Evolutionary conservation across 1,140 invertebrate species (phyloP).

Genomic region (Drosophila lowei): DNA sequence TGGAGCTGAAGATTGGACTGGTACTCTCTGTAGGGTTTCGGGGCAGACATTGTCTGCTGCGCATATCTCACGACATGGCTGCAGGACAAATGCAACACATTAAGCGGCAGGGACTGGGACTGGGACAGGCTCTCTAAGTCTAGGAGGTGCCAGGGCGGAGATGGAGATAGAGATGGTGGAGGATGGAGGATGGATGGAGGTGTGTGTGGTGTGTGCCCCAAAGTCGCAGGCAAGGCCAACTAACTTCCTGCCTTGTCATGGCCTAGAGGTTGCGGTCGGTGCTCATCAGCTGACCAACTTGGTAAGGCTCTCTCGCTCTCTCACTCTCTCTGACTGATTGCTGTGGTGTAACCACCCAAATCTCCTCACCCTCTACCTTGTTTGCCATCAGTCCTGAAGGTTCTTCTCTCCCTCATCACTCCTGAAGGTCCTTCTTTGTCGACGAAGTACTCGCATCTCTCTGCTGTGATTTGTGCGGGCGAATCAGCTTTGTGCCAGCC

Average conservation of each 20-base stretch:
- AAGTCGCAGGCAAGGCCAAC: constrained; percentile 34
- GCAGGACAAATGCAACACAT: constrained; percentile 58
- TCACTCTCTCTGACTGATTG: constrained; percentile 12
- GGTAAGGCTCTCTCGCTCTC: constrained; percentile 9
- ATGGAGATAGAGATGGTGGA: neutral
- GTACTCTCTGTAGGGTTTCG: neutral
- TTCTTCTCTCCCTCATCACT: neutral
- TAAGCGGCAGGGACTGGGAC: constrained; percentile 26
- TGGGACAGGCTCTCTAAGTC: neutral
- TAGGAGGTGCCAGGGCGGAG: neutral
- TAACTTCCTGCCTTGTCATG: constrained; percentile 37
- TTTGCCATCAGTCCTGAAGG: neutral
- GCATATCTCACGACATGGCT: constrained; percentile 57
- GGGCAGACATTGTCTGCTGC: constrained; percentile 34
- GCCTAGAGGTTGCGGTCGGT: constrained; percentile 31
- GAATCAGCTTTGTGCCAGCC: constrained; percentile 56
- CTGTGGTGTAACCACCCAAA: neutral
- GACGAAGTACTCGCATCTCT: too few species aligned
- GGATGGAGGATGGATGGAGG: neutral
- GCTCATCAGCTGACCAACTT: constrained; percentile 36
- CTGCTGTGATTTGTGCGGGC: constrained; percentile 30
- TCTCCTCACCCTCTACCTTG: too few species aligned
- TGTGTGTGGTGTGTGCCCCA: neutral
- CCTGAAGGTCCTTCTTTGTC: constrained; percentile 2
- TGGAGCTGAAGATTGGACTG: constrained; percentile 3